Evolutionary conservation across 1,140 invertebrate species (phyloP).

Genomic region (Schlechtendalia chinensis): DNA sequence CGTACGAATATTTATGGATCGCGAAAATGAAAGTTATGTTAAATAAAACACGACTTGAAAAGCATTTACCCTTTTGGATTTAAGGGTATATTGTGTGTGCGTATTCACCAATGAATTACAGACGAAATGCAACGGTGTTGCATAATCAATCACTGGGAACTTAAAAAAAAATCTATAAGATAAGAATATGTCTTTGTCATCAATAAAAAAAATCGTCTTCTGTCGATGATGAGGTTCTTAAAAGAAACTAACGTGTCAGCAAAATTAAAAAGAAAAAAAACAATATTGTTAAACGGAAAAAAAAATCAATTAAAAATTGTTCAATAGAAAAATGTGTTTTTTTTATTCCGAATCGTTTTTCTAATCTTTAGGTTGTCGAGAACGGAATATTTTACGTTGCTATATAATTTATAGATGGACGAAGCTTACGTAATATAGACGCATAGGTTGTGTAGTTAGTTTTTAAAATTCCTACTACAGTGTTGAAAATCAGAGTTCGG

Average conservation of each 20-base stretch:
- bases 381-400: too few relatives aligned
- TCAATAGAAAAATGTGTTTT: too few relatives aligned
- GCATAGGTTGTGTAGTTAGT: too few relatives aligned
- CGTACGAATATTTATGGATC: too few relatives aligned
- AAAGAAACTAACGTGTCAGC: constrained; percentile 2
- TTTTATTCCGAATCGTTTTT: too few relatives aligned
- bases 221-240: background rate
- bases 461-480: too few relatives aligned
- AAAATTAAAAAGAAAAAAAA: constrained; percentile 7
- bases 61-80: too few relatives aligned
- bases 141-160: constrained; percentile 16
- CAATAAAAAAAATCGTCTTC: constrained; percentile 23
- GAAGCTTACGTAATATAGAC: too few relatives aligned
- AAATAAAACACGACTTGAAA: background rate
- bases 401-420: too few relatives aligned
- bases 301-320: constrained; percentile 34
- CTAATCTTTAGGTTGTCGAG: too few relatives aligned
- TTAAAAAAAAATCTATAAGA: background rate
- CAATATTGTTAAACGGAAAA: constrained; percentile 13
- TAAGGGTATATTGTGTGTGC: too few relatives aligned
- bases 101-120: constrained; percentile 8
- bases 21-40: background rate
- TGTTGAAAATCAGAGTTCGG: too few relatives aligned
- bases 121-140: background rate
- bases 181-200: constrained; percentile 26